Evolutionary conservation across 1,140 invertebrate species (phyloP), one percentile per base, ranked within the genome.

Genomic region (Drosophila ficusphila): DNA sequence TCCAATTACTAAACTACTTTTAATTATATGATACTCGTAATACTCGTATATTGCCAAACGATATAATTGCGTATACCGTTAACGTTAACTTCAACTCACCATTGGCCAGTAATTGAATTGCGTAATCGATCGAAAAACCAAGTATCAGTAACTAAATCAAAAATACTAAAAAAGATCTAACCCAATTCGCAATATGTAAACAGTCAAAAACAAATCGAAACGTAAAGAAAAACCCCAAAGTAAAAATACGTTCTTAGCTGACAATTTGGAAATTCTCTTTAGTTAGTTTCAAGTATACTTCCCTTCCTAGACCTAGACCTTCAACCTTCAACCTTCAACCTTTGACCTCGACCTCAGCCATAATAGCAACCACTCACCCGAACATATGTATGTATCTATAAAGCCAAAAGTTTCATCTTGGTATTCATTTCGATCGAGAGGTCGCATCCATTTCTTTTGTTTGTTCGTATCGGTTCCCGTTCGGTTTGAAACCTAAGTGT

Each of bases 1-100:
- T 75, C 77, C 75, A 88, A 78, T 82, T 88, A 82, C 48, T 71
- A 78, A 85, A 86, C 74, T 86, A 86, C 78, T 88, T 88, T 88
- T 88, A 86, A 86, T 88, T 78, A 88, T 86, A 86, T 83, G 75
- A 79, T 70, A 68, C 39, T 64, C 60, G 60, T 64, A 64, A 77
- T 89, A 79, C 71, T 58, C 52, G 41, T 72, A 77, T 79, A 77
- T 61, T 77, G 47, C 54, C 69, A 64, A 64, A 47, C 33, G 68
- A 78, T 60, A 78, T 78, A 79, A 76, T 77, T 82, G 78, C 68
- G 61, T 82, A 77, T 76, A 76, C 47, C 76, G 70, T 79, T 83
- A 86, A 83, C 67, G 81, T 86, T 88, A 81, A 86, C 76, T 85
- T 86, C 67, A 85, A 71, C 44, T 79, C 36, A 82, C 64, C 41